phyloP scores from a whole-genome alignment of 2,113 vertebrate species.

The Hemibagrus wyckioides region DNA sequence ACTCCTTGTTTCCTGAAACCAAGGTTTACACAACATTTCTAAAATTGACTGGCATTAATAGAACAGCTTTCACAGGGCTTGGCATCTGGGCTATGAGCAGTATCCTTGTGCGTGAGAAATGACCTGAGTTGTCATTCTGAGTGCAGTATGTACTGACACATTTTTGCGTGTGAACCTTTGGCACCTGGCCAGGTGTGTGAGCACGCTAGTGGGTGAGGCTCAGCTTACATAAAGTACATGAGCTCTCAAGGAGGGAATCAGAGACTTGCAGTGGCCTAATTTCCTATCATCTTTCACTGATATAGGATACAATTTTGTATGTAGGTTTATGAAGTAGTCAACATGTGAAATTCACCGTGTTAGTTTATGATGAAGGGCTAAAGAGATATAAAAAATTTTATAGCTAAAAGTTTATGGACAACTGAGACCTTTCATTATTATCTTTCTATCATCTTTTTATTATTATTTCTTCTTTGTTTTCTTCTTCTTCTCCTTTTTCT shows the following conservation, averaged over 20 bases:
- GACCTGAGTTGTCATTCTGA: constrained; percentile 47
- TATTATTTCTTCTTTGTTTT: too few relatives aligned
- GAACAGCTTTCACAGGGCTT: constrained; percentile 51
- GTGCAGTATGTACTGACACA: constrained; percentile 56
- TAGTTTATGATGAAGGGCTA: neutral
- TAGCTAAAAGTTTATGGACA: neutral
- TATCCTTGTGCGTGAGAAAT: constrained; percentile 62
- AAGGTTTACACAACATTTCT: constrained; percentile 34
- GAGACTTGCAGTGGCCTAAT: constrained; percentile 15
- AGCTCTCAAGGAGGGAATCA: constrained; percentile 7
- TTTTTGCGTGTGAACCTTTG: constrained; percentile 73
- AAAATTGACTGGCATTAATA: constrained; percentile 46
- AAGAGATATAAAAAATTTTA: neutral
- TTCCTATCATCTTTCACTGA: neutral
- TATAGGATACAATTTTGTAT: neutral
- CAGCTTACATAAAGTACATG: constrained; percentile 64
- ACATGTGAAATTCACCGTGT: constrained; percentile 7
- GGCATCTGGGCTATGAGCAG: constrained; percentile 53
- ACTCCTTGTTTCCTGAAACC: constrained; percentile 53
- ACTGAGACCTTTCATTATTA: neutral
- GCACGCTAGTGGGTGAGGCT: constrained; percentile 50
- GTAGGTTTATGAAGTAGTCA: neutral
- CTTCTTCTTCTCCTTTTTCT: too few relatives aligned
- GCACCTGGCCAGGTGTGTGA: constrained; percentile 62
- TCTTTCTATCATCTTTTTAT: too few relatives aligned